Percentiles rank a stretch among this genome's conserved stretches.
phyloP scores from a whole-genome alignment of 1,140 invertebrate species.

The Formica exsecta region DNA sequence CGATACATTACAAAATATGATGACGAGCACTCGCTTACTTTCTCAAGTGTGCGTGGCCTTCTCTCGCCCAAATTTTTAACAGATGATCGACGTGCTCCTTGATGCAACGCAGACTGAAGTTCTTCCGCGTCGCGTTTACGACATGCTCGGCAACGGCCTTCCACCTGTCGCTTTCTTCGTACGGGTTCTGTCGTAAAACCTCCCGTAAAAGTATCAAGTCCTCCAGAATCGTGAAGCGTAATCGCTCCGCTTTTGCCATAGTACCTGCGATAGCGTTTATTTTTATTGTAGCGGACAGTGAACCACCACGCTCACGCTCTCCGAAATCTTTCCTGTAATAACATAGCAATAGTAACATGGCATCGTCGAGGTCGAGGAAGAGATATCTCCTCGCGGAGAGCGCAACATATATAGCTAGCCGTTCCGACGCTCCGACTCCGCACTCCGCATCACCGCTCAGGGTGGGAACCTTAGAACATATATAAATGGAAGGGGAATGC shows the following conservation, averaged over 20 bases:
- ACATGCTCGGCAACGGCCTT: constrained; percentile 40
- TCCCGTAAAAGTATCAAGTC: constrained; percentile 52
- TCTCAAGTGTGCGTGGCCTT: constrained; percentile 32
- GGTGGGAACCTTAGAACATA: too few species aligned
- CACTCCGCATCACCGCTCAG: too few species aligned
- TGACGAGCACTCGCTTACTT: constrained; percentile 5
- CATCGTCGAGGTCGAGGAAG: constrained; percentile 1
- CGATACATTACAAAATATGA: background rate
- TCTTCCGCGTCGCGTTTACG: constrained; percentile 47
- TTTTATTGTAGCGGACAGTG: background rate
- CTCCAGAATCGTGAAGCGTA: constrained; percentile 54
- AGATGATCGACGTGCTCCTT: constrained; percentile 56
- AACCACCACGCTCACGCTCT: constrained; percentile 2
- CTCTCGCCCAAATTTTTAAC: constrained; percentile 50
- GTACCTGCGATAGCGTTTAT: background rate
- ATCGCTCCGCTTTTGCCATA: constrained; percentile 55
- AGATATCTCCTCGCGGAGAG: constrained; percentile 5
- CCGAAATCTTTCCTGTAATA: constrained; percentile 29
- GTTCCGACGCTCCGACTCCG: background rate
- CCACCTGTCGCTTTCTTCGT: constrained; percentile 49
- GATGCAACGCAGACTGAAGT: constrained; percentile 44
- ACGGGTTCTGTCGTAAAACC: constrained; percentile 28
- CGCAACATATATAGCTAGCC: background rate
- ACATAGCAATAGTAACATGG: constrained; percentile 54
- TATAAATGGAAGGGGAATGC: too few species aligned